phyloP scores from a whole-genome alignment of 2,113 vertebrate genomes.

The Cacatua alba region DNA sequence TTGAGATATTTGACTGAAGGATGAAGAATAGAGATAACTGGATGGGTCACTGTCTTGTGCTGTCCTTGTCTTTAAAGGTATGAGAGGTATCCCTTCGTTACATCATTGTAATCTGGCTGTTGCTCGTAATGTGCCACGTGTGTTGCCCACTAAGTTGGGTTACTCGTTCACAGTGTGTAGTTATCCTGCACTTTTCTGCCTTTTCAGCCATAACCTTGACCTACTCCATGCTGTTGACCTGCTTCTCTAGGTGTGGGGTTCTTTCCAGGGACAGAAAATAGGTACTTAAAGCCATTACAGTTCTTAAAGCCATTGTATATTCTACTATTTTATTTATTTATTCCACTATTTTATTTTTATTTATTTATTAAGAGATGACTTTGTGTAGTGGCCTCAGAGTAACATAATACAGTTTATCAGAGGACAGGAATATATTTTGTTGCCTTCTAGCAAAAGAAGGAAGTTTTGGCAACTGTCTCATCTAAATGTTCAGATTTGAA shows the following conservation, averaged over 20 bases:
- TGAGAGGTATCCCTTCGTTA: neutral
- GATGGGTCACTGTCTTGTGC: neutral
- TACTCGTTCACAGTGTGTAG: neutral
- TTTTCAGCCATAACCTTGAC: neutral
- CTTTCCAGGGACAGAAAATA: neutral
- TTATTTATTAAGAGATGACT: neutral
- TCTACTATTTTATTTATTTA: neutral
- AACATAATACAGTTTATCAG: neutral
- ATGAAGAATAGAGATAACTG: slow-evolving; percentile 6
- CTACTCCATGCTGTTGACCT: neutral
- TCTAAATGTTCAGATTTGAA: neutral
- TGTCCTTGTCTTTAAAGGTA: slow-evolving; percentile 21
- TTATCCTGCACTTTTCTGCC: neutral
- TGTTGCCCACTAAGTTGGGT: neutral
- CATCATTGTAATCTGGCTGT: neutral
- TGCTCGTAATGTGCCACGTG: neutral
- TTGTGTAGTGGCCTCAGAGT: neutral
- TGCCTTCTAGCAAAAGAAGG: neutral
- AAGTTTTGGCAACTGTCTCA: neutral
- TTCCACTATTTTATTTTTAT: neutral
- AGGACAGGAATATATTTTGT: neutral
- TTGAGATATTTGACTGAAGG: slow-evolving; percentile 32
- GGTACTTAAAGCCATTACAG: neutral
- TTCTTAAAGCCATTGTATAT: neutral
- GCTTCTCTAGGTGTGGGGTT: neutral